Percentiles rank a stretch among this genome's conserved stretches.
Evolutionary conservation across 2,888 invertebrate species (phyloP).

Genomic region (Ophion obscuratus): DNA sequence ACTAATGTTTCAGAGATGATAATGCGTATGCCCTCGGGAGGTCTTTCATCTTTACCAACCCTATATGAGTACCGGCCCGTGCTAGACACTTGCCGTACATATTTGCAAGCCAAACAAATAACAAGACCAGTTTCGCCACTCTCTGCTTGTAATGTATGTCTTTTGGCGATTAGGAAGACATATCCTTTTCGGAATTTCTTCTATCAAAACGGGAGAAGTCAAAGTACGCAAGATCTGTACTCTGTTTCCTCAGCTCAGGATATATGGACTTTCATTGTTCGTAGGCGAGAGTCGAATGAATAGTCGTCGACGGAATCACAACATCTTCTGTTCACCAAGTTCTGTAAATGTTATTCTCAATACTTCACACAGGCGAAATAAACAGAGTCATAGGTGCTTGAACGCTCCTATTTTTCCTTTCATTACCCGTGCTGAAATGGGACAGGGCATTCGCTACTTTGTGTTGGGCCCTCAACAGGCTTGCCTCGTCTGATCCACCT

Average conservation of each 20-base stretch:
- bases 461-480: too few species aligned
- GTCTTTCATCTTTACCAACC: constrained; percentile 71
- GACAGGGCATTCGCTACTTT: too few species aligned
- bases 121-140: constrained; percentile 31
- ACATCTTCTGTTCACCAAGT: too few species aligned
- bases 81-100: constrained; percentile 41
- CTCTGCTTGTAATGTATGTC: constrained; percentile 3
- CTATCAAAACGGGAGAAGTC: background rate
- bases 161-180: background rate
- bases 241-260: background rate
- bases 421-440: too few species aligned
- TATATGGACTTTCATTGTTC: too few species aligned
- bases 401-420: too few species aligned
- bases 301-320: too few species aligned
- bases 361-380: too few species aligned
- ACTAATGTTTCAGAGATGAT: constrained; percentile 76
- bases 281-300: too few species aligned
- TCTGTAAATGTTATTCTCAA: too few species aligned
- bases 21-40: constrained; percentile 74
- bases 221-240: constrained; percentile 3
- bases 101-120: constrained; percentile 40
- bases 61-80: constrained; percentile 32
- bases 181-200: constrained; percentile 9
- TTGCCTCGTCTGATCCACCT: too few species aligned
- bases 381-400: too few species aligned